Base-by-base conservation (phyloP, 2,797 vertebrate species). In the Danio albolineatus region DNA sequence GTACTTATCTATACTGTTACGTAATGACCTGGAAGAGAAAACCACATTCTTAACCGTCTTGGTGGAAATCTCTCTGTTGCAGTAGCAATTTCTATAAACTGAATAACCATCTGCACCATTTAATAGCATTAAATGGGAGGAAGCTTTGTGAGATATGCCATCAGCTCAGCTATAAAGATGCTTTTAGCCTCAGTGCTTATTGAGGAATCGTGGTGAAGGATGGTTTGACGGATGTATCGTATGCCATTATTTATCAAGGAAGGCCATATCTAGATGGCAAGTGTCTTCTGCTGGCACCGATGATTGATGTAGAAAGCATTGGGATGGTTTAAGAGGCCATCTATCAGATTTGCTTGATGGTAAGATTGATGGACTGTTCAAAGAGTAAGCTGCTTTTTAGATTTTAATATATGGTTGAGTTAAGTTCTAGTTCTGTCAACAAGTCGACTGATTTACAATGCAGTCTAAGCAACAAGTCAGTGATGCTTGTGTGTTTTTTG, bases 261-360 rank as follows among this genome's bases (percentile, higher is more conserved):
- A 72, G 61, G 43, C 53, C 67, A 49, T 4, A 49, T 75, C 71
- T 78, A 59, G 59, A 60, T 72, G 28, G 36, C n/a, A 65, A 28
- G 57, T 60, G 65, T 78, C 66, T 70, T 61, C 10, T 36, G 7
- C 28, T 51, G 69, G 43, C 7, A 16, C 9, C 38, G 28, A 44
- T 70, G 76, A 83, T 83, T 79, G 65, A 83, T 79, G 73, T 65
- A 43, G 54, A 75, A 77, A 36, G 38, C 72, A 76, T 70, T 72
- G 44, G 72, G 57, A 83, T 19, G 59, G 16, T 72, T 72, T 72
- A 62, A 46, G 19, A 57, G 49, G 39, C 66, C 59, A 48, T 71
- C 41, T 28, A 51, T 82, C 74, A 77, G 67, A 62, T 21, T n/a
- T 39, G 10, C 28, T 46, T 73, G 78, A 73, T 46, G 10, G 39